Evolutionary conservation across 2,113 vertebrate genomes (phyloP).

Genomic region (Electrona antarctica): DNA sequence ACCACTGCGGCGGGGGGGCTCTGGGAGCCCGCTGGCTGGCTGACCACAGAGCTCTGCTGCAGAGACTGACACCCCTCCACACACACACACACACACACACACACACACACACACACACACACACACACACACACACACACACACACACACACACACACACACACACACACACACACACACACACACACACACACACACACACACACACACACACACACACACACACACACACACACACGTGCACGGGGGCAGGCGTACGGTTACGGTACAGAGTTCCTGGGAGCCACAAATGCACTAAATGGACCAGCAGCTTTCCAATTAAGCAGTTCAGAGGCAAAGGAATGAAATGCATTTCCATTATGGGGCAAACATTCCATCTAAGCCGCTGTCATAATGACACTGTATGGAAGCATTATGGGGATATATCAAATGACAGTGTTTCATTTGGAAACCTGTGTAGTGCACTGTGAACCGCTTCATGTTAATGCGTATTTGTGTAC

Average conservation of each 20-base stretch:
- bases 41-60: conserved; percentile 27
- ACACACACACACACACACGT: too few relatives aligned
- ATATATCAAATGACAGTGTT: conserved; percentile 81
- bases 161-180: neutral
- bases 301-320: conserved; percentile 52
- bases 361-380: conserved; percentile 65
- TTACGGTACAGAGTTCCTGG: too few relatives aligned
- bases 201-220: too few relatives aligned
- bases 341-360: conserved; percentile 78
- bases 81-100: neutral
- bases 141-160: conserved; percentile 26
- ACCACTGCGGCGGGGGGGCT: conserved; percentile 35
- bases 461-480: conserved; percentile 68
- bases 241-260: too few relatives aligned
- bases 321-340: conserved; percentile 66
- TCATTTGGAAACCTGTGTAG: conserved; percentile 78
- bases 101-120: neutral
- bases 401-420: conserved; percentile 72
- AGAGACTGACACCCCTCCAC: neutral
- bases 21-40: conserved; percentile 55
- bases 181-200: conserved; percentile 22
- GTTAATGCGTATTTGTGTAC: too few relatives aligned
- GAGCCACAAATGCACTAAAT: too few relatives aligned
- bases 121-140: neutral
- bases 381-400: conserved; percentile 68